Conservation (phyloP, 2,113 vertebrate genomes). For the Morone chrysops region DNA sequence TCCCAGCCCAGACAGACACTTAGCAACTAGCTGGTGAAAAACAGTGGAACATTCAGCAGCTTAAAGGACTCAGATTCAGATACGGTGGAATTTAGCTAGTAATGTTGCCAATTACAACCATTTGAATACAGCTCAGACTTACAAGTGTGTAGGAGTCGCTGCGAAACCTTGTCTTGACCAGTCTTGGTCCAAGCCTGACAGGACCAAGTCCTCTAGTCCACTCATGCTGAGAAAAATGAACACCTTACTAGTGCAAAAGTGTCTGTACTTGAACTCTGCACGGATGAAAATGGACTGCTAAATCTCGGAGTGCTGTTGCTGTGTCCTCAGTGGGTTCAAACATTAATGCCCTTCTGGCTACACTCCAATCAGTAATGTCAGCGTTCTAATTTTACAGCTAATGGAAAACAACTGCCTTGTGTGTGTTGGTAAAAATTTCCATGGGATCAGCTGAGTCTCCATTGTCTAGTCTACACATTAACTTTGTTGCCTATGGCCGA, state of each 20-base stretch:
- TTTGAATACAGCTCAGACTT: too few species aligned
- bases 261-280: conserved; percentile 17
- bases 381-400: conserved; percentile 45
- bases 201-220: not conserved
- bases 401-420: conserved; percentile 60
- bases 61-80: not conserved
- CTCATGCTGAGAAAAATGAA: not conserved
- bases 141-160: too few species aligned
- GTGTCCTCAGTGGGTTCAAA: conserved; percentile 25
- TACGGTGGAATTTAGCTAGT: too few species aligned
- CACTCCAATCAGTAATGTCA: conserved; percentile 11
- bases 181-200: not conserved
- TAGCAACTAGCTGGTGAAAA: not conserved
- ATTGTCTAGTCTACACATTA: conserved; percentile 68
- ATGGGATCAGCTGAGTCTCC: conserved; percentile 59
- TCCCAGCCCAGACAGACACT: not conserved
- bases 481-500: conserved; percentile 61
- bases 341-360: conserved; percentile 49
- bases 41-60: not conserved
- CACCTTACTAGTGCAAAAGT: not conserved
- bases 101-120: too few species aligned
- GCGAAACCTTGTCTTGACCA: not conserved
- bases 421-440: conserved; percentile 46
- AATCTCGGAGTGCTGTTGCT: not conserved
- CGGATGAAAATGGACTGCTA: conserved; percentile 25